Percentiles rank a stretch among this genome's conserved stretches.
Conservation (phyloP, 2,888 invertebrate genomes). For the Ctenicera cuprea region DNA sequence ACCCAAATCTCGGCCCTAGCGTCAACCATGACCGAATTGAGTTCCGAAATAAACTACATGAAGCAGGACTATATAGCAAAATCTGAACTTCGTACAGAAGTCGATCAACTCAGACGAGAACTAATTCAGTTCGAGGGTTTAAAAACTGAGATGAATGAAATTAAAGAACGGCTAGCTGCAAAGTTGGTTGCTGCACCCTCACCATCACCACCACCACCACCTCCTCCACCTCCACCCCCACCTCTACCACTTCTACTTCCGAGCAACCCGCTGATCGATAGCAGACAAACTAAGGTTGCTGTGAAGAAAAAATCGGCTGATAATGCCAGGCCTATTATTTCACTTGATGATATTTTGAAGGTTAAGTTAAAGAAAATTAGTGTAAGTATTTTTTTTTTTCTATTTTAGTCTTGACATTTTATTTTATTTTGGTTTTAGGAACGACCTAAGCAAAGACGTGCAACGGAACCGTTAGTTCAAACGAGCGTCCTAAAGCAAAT, state of each 20-base stretch:
- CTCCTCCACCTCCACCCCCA: constrained; percentile 63
- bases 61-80: constrained; percentile 15
- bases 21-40: constrained; percentile 54
- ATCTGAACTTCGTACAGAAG: constrained; percentile 4
- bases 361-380: constrained; percentile 68
- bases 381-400: constrained; percentile 64
- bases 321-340: constrained; percentile 65
- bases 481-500: constrained; percentile 66
- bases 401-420: neutral
- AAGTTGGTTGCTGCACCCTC: constrained; percentile 26
- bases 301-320: constrained; percentile 55
- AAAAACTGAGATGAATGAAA: constrained; percentile 55
- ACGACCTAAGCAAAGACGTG: constrained; percentile 45
- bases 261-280: constrained; percentile 14
- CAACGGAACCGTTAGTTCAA: constrained; percentile 61
- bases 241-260: constrained; percentile 53
- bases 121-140: constrained; percentile 54
- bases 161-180: constrained; percentile 48
- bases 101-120: constrained; percentile 6
- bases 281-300: constrained; percentile 39
- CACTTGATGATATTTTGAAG: constrained; percentile 69
- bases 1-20: constrained; percentile 58
- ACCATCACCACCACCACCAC: constrained; percentile 57
- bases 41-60: constrained; percentile 42
- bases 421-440: constrained; percentile 25